Base-by-base conservation (phyloP, 2,113 vertebrate genomes). In the Nettapus auritus region DNA sequence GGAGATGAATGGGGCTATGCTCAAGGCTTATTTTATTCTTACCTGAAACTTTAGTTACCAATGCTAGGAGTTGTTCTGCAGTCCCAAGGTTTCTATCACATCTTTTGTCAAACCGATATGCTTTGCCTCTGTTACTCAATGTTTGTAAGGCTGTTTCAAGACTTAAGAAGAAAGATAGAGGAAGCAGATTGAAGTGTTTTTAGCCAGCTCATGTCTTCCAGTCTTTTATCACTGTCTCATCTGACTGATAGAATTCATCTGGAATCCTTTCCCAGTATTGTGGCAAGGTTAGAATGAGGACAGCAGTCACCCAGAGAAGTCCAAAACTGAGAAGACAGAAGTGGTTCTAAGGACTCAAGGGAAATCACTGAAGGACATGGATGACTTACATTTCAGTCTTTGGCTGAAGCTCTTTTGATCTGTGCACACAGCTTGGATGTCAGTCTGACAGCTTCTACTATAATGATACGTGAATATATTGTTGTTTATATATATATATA, bases 261-360 rank as follows among this genome's bases (percentile, higher is more conserved):
- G 46, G 17, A 19, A 89, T 50, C 17, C 29, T 92, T 94, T 95
- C 44, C 59, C 36, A 34, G 60, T 56, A 14, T 11, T 66, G 34
- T 74, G 88, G 78, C 68, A 96, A 93, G 86, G 92, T 90, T 91
- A 86, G 69, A 50, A 26, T 36, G 42, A 86, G 76, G 76, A 69
- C 86, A 94, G 26, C 73, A 90, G 60, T 94, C 90, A 94, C 21
- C 6, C 57, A 68, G 52, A 82, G 52, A 90, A 94, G 52, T 59
- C 46, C 76, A 96, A 88, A 94, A 21, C 60, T 68, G 42, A 81
- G 76, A 78, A 86, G 82, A 86, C 46, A 90, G 48, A 60, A 77
- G 34, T 42, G 53, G 40, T 76, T 78, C 60, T 83, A 81, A 36
- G 92, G 36, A 73, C 52, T 81, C 81, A 78, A 88, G 42, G 56